These are phyloP conservation scores for Helogale parvula DNA, from an alignment of 2,113 vertebrate species.

Conservation along the genomic window DNA sequence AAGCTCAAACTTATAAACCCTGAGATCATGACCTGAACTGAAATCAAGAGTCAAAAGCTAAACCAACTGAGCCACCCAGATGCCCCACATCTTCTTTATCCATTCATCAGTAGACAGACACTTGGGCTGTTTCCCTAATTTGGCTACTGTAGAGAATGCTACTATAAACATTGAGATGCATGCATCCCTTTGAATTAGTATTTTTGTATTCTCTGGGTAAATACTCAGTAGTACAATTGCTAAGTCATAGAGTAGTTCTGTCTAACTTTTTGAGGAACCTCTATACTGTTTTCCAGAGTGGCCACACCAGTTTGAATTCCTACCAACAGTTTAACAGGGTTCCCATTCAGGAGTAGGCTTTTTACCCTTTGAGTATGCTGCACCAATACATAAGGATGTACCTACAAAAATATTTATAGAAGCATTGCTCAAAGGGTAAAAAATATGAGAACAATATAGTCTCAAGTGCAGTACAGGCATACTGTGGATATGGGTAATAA, in stretches of 20 bases:
- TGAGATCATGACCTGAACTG: too few relatives aligned
- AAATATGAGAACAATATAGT: background rate
- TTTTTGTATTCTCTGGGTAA: background rate
- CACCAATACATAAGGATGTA: background rate
- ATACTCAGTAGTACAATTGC: background rate
- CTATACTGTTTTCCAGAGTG: background rate
- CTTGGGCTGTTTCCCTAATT: background rate
- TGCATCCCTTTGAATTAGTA: background rate
- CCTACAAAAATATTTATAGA: background rate
- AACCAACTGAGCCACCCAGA: too few relatives aligned
- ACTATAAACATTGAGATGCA: background rate
- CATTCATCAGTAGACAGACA: background rate
- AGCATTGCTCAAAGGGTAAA: background rate
- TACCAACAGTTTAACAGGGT: background rate
- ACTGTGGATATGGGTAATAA: background rate
- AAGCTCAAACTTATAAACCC: too few relatives aligned
- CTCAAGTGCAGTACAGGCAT: background rate
- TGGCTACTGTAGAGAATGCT: background rate
- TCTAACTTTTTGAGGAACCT: background rate
- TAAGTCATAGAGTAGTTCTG: background rate
- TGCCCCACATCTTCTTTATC: background rate
- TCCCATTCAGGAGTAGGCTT: background rate
- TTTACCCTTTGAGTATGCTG: background rate
- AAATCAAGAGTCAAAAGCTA: too few relatives aligned
- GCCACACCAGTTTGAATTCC: background rate